Conservation (phyloP, 1,140 invertebrate genomes). For the Drosophila sucinea region DNA sequence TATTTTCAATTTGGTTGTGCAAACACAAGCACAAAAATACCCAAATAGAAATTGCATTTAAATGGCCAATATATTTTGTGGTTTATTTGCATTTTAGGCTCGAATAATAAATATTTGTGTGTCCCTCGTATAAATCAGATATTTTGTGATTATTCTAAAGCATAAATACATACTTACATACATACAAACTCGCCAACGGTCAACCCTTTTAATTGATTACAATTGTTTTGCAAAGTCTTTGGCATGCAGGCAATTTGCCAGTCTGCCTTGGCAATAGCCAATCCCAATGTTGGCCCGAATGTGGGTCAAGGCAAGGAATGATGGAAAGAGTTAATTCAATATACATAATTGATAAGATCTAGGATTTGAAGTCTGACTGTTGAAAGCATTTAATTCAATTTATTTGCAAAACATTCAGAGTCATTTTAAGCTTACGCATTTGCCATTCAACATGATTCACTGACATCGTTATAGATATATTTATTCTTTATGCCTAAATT, state of each 20-base stretch:
- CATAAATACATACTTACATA: not conserved
- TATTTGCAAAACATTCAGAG: not conserved
- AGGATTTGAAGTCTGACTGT: slow-evolving; percentile 4
- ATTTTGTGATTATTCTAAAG: slow-evolving; percentile 38
- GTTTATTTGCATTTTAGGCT: slow-evolving; percentile 59
- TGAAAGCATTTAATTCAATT: slow-evolving; percentile 13
- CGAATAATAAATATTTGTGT: slow-evolving; percentile 25
- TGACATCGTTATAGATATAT: not conserved
- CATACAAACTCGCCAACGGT: not conserved
- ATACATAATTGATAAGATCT: slow-evolving; percentile 9
- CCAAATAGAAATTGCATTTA: slow-evolving; percentile 67
- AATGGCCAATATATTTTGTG: slow-evolving; percentile 51
- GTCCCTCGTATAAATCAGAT: slow-evolving; percentile 37
- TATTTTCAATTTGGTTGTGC: slow-evolving; percentile 53
- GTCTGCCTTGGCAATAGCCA: slow-evolving; percentile 3
- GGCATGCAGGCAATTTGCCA: slow-evolving; percentile 10
- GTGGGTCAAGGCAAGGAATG: slow-evolving; percentile 5
- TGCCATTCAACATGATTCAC: not conserved
- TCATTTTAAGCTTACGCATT: not conserved
- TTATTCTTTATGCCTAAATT: not conserved
- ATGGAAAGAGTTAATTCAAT: slow-evolving; percentile 27
- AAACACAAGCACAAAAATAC: slow-evolving; percentile 67
- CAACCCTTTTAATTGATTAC: slow-evolving; percentile 62
- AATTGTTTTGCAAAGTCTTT: slow-evolving; percentile 30
- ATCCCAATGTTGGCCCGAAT: not conserved